Evolutionary conservation across 1,140 invertebrate species (phyloP).

Genomic region (Epicauta chinensis): DNA sequence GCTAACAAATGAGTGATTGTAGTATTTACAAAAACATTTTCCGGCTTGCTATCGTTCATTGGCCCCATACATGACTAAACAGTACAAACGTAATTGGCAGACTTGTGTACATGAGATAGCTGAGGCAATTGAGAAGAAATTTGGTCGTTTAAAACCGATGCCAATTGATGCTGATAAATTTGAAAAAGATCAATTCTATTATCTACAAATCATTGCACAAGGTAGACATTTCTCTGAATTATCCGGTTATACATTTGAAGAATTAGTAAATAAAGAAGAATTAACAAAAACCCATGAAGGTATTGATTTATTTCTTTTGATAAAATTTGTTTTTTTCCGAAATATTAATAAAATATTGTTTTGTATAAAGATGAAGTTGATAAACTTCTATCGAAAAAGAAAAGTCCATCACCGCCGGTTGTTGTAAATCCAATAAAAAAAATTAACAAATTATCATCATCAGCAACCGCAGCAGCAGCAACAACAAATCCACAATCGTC

Average conservation of each 20-base stretch:
- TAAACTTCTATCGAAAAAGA: slow-evolving; percentile 6
- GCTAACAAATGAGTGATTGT: no score
- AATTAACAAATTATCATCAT: slow-evolving; percentile 3
- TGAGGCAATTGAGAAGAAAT: slow-evolving; percentile 54
- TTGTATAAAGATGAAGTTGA: slow-evolving; percentile 1
- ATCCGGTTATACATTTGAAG: slow-evolving; percentile 36
- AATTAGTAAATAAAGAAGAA: slow-evolving; percentile 36
- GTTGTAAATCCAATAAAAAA: slow-evolving; percentile 31
- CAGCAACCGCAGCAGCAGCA: slow-evolving; percentile 5
- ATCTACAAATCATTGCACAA: slow-evolving; percentile 48
- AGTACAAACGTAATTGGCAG: slow-evolving; percentile 50
- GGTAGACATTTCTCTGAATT: slow-evolving; percentile 48
- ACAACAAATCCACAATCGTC: not conserved
- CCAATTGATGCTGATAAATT: slow-evolving; percentile 49
- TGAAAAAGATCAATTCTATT: slow-evolving; percentile 50
- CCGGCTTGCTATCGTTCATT: slow-evolving; percentile 41
- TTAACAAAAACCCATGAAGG: slow-evolving; percentile 33
- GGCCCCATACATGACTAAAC: slow-evolving; percentile 39
- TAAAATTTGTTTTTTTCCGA: not conserved
- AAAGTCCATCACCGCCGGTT: slow-evolving; percentile 37
- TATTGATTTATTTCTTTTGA: slow-evolving; percentile 8
- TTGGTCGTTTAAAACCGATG: slow-evolving; percentile 53
- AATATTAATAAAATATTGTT: no score
- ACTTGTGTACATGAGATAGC: slow-evolving; percentile 49
- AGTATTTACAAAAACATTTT: slow-evolving; percentile 52